Evolutionary conservation across 2,113 vertebrate species (phyloP).

Genomic region (Embiotoca jacksoni): DNA sequence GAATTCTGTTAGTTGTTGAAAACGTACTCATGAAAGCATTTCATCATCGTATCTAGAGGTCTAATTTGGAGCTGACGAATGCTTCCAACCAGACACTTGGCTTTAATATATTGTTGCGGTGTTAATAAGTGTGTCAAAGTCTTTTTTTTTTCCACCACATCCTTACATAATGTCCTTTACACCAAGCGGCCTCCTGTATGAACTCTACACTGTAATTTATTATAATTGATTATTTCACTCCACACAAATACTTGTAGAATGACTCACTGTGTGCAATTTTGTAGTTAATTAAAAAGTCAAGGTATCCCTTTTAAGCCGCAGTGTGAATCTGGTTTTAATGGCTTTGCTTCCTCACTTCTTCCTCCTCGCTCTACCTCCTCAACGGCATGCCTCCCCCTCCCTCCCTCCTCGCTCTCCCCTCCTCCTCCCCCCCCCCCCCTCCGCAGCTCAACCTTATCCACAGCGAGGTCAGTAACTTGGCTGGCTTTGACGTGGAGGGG

Average conservation of each 20-base stretch:
- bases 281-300: slow-evolving; percentile 42
- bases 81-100: not conserved
- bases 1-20: no score
- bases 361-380: slow-evolving; percentile 53
- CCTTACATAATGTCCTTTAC: no score
- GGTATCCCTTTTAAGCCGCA: slow-evolving; percentile 46
- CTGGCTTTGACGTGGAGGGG: slow-evolving; percentile 99
- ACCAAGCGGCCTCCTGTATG: not conserved
- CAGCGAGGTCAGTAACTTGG: slow-evolving; percentile 99
- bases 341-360: slow-evolving; percentile 75
- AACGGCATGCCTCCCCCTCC: slow-evolving; percentile 53
- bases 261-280: not conserved
- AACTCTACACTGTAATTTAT: not conserved
- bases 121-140: not conserved
- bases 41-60: not conserved
- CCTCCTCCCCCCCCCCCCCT: slow-evolving; percentile 85
- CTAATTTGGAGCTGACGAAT: not conserved
- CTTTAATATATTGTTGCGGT: not conserved
- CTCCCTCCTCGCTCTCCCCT: slow-evolving; percentile 56
- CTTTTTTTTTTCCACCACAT: not conserved
- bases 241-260: no score
- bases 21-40: not conserved
- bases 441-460: slow-evolving; percentile 99
- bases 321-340: slow-evolving; percentile 69
- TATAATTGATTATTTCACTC: not conserved